These are phyloP conservation scores for Hymenochirus boettgeri DNA, from an alignment of 2,113 vertebrate species.

Conservation along the genomic window DNA sequence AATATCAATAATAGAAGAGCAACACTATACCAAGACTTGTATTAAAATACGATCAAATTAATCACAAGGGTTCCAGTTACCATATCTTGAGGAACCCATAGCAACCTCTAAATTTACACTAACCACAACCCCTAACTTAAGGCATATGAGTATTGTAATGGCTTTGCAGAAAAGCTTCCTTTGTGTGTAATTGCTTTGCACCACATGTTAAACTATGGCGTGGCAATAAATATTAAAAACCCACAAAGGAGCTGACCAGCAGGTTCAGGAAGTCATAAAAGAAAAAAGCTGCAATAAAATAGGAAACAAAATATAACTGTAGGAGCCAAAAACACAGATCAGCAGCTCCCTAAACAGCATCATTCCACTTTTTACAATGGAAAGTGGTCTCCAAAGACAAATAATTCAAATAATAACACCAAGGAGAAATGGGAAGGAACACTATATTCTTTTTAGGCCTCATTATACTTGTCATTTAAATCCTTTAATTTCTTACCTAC, in stretches of 20 bases:
- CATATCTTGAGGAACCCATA: no score
- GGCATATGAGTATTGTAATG: constrained; percentile 35
- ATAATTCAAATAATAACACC: constrained; percentile 52
- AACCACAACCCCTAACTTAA: neutral
- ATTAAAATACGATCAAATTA: no score
- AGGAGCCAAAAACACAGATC: constrained; percentile 49
- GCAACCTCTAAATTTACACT: no score
- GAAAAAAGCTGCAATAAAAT: constrained; percentile 73
- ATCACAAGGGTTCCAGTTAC: no score
- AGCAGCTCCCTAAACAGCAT: constrained; percentile 45
- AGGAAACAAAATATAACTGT: constrained; percentile 44
- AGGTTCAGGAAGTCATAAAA: constrained; percentile 88
- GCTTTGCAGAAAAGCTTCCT: constrained; percentile 80
- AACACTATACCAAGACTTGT: no score
- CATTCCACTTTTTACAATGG: constrained; percentile 24
- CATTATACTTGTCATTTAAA: constrained; percentile 39
- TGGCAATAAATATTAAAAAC: constrained; percentile 85
- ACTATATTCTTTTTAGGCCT: constrained; percentile 39
- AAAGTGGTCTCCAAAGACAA: constrained; percentile 43
- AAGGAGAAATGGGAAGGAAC: constrained; percentile 36
- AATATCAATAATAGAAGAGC: no score
- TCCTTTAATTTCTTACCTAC: constrained; percentile 32
- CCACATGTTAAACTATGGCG: constrained; percentile 92
- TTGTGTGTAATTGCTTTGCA: constrained; percentile 87
- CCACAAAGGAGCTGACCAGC: constrained; percentile 78